phyloP scores from a whole-genome alignment of 2,797 vertebrate species.

The Megalops cyprinoides region DNA sequence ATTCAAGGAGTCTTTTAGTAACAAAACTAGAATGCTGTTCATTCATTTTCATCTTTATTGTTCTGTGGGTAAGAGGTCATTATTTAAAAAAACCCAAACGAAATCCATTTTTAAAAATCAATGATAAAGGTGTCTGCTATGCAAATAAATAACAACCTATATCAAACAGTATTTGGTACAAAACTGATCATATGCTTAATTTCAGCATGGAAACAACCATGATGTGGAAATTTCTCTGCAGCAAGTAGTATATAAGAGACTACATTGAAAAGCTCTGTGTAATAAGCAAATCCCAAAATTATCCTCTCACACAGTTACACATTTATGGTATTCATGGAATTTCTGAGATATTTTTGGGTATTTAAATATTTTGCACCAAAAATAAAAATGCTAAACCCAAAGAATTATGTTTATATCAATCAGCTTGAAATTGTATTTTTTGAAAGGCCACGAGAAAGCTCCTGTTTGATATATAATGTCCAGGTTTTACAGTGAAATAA shows the following conservation, averaged over 20 bases:
- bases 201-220: not conserved
- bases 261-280: not conserved
- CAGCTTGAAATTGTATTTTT: no score
- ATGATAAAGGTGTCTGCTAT: no score
- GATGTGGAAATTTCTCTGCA: not conserved
- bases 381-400: not conserved
- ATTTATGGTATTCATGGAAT: not conserved
- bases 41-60: not conserved
- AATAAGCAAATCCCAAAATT: not conserved
- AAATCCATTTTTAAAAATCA: no score
- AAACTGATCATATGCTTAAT: not conserved
- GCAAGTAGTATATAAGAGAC: not conserved
- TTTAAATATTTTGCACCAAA: slow-evolving; percentile 7
- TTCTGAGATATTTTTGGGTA: not conserved
- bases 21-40: not conserved
- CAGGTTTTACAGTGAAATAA: not conserved
- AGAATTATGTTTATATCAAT: no score
- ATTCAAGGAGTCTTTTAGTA: not conserved
- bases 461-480: not conserved
- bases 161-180: not conserved
- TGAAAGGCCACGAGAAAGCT: not conserved
- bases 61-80: not conserved
- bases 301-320: not conserved
- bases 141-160: no score
- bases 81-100: not conserved